Base-by-base conservation (phyloP, 2,888 invertebrate genomes). In the Punctoribates punctum region DNA sequence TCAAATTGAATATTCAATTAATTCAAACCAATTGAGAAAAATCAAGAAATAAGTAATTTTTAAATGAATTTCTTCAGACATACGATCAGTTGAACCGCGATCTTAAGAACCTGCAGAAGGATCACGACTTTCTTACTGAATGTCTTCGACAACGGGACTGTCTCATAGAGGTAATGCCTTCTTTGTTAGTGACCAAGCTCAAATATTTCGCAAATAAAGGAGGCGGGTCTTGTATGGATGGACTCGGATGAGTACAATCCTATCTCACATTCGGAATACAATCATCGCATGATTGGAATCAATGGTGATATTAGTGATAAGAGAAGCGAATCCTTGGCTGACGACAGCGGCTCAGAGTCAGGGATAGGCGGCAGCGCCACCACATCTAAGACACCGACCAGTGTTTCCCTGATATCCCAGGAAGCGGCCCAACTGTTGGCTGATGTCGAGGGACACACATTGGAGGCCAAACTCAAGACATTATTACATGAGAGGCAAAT, bases 61-160 rank as follows among this genome's bases (percentile, higher is more conserved):
- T n/a, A n/a, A n/a, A n/a, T n/a, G n/a, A n/a, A n/a, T 34, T 34
- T 42, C 13, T 9, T 9, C 42, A 91, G 88, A 90, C 92, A 81
- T 90, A 90, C 83, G 96, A 96, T 85, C 90, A 93, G 77, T 85
- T 95, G 80, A 91, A 91, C 83, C 89, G 97, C 81, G 89, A 84
- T 87, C 91, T 87, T 57, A 85, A 85, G 75, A 86, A 86, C 78
- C 87, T 92, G 82, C 89, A 91, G 80, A 89, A 92, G 81, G 94
- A 95, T 83, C 87, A 91, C 81, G 90, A 91, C 82, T 86, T 90
- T 81, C 86, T 89, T 78, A 88, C 88, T 83, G 89, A 90, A 77
- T 93, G 94, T 82, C 87, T 97, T 80, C 88, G 89, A 78, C 94
- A 96, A 84, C 88, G 96, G 76, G 97, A 97, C 86, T 88, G 90